phyloP scores from a whole-genome alignment of 2,797 vertebrate species.

The Phyllotis vaccarum region DNA sequence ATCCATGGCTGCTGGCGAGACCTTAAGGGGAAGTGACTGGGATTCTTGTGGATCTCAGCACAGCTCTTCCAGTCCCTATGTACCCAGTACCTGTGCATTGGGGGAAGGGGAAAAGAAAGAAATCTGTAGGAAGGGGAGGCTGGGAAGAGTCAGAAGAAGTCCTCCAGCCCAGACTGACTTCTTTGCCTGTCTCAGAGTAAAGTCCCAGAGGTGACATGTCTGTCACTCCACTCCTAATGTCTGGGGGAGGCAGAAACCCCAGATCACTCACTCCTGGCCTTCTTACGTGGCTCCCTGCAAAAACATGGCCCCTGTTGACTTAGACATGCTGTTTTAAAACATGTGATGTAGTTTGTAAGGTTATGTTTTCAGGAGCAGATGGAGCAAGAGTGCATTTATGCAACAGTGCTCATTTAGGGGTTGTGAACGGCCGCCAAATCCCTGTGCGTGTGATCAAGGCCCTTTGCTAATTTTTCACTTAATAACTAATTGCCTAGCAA shows the following conservation, averaged over 20 bases:
- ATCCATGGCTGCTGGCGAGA: constrained; percentile 62
- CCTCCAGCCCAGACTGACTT: background rate
- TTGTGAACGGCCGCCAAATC: constrained; percentile 14
- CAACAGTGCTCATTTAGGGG: background rate
- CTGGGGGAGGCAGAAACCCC: background rate
- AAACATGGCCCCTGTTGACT: background rate
- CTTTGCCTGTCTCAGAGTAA: background rate
- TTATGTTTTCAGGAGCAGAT: constrained; percentile 18
- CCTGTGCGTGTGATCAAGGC: background rate
- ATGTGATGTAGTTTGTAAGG: background rate
- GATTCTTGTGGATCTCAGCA: constrained; percentile 47
- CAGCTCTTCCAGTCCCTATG: background rate
- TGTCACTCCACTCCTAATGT: background rate
- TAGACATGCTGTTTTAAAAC: background rate
- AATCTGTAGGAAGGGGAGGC: background rate
- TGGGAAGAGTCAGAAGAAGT: background rate
- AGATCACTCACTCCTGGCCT: too few relatives aligned
- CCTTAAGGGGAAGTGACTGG: constrained; percentile 26
- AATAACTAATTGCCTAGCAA: constrained; percentile 66
- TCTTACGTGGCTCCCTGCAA: background rate
- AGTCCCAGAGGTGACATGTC: background rate
- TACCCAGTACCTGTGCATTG: background rate
- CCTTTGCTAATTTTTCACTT: constrained; percentile 76
- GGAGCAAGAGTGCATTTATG: background rate
- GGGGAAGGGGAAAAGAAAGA: background rate